Base-by-base conservation (phyloP, 2,113 vertebrate species). In the Cottus gobio region DNA sequence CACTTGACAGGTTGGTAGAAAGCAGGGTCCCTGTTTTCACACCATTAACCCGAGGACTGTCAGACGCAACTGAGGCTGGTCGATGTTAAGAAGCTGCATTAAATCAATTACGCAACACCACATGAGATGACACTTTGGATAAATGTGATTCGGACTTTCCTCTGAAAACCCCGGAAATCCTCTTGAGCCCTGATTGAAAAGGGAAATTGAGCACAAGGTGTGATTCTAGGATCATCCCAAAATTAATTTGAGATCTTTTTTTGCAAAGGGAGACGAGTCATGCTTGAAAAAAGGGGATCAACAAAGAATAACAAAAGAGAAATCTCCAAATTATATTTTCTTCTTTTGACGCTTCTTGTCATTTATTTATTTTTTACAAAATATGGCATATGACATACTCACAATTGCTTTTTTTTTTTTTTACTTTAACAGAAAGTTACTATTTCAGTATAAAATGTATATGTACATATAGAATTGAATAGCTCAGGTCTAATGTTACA, bases 41-140 rank as follows among this genome's bases (percentile, higher is more conserved):
- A 89, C 83, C 86, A 94, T 93, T 93, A 93, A 94, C 86, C 92
- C 82, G 80, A 84, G 77, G 80, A 89, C 91, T 93, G 89, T 93
- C 90, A 92, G 88, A 85, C 12, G 39, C 70, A 81, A 42, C 77
- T 85, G 69, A 84, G 79, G 58, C 71, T 82, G 70, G 79, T 82
- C 80, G 81, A 70, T 80, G 84, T 85, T 93, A 86, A 85, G 83
- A 92, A 86, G 71, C 78, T 64, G 68, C 56, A 82, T 87, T 86
- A 88, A 90, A 91, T 94, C 80, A 90, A 90, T 92, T 91, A 87
- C 80, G 73, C 61, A 74, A 66, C 68, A 71, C 36, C 42, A 74
- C 67, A 76, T 58, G 61, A 88, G 85, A 85, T 77, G 50, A 71
- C 50, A 48, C 64, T 69, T 69, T 37, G 57, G 63, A 83, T 88